These are phyloP conservation scores for Raja brachyura DNA, from an alignment of 2,113 vertebrate species.

Conservation along the genomic window DNA sequence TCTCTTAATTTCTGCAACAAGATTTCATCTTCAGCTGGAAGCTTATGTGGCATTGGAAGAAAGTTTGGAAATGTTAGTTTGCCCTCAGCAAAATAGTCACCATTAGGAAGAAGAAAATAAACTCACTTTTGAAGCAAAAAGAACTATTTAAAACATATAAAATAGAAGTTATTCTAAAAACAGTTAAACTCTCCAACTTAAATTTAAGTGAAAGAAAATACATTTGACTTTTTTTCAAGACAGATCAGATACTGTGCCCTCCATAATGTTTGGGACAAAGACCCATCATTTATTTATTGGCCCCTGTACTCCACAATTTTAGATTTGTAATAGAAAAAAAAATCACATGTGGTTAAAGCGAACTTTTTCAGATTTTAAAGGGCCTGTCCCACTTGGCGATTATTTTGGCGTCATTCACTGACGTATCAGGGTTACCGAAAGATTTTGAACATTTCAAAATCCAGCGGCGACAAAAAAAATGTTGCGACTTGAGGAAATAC, in stretches of 20 bases:
- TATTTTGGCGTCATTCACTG: too few relatives aligned
- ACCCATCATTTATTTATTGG: too few relatives aligned
- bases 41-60: constrained; percentile 53
- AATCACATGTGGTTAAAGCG: too few relatives aligned
- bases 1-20: constrained; percentile 92
- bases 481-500: too few relatives aligned
- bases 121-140: background rate
- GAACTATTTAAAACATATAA: background rate
- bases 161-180: background rate
- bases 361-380: too few relatives aligned
- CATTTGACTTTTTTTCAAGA: background rate
- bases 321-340: too few relatives aligned
- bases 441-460: too few relatives aligned
- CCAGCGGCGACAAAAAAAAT: too few relatives aligned
- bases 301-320: too few relatives aligned
- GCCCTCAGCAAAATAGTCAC: background rate
- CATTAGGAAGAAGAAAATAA: background rate
- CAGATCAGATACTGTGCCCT: background rate
- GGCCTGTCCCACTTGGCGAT: too few relatives aligned
- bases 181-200: background rate
- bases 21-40: constrained; percentile 92
- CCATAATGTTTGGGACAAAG: too few relatives aligned
- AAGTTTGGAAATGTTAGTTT: background rate
- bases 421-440: too few relatives aligned
- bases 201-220: background rate